These are phyloP conservation scores for Netelia virgata DNA, from an alignment of 2,888 invertebrate species.

Conservation along the genomic window DNA sequence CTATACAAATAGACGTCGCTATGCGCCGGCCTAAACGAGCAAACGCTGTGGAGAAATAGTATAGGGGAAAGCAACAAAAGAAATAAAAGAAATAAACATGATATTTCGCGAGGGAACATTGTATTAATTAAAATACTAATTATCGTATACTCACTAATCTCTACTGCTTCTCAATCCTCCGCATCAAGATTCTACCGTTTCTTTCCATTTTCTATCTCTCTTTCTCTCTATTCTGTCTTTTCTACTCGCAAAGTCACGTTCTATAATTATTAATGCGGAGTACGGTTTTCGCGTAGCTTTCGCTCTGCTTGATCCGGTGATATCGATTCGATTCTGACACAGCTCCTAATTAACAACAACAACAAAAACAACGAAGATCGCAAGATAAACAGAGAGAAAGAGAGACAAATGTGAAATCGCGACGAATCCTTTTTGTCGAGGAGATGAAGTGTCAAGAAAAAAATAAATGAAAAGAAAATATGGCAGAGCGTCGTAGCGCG, in stretches of 20 bases:
- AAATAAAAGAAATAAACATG: conserved; percentile 1
- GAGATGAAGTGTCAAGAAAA: background rate
- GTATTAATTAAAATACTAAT: conserved; percentile 51
- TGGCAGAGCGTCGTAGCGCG: conserved; percentile 63
- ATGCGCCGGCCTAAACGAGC: conserved; percentile 40
- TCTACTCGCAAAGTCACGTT: conserved; percentile 38
- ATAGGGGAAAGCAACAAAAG: background rate
- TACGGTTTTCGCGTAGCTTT: conserved; percentile 46
- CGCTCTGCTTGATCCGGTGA: conserved; percentile 67
- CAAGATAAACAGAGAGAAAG: conserved; percentile 14
- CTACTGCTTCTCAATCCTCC: conserved; percentile 11
- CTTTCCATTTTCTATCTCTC: conserved; percentile 8
- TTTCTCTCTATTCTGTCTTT: conserved; percentile 16
- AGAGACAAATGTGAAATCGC: conserved; percentile 38
- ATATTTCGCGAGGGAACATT: conserved; percentile 53
- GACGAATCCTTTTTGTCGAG: conserved; percentile 18
- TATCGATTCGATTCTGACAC: conserved; percentile 57
- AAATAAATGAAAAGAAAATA: conserved; percentile 17
- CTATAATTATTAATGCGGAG: conserved; percentile 34
- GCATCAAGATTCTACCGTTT: conserved; percentile 6
- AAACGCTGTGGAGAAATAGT: conserved; percentile 40
- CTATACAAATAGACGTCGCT: conserved; percentile 12
- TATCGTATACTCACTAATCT: conserved; percentile 47
- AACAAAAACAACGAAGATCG: conserved; percentile 4
- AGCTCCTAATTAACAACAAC: background rate